Conservation (phyloP, 2,113 vertebrate genomes). For the Leptodactylus fuscus region DNA sequence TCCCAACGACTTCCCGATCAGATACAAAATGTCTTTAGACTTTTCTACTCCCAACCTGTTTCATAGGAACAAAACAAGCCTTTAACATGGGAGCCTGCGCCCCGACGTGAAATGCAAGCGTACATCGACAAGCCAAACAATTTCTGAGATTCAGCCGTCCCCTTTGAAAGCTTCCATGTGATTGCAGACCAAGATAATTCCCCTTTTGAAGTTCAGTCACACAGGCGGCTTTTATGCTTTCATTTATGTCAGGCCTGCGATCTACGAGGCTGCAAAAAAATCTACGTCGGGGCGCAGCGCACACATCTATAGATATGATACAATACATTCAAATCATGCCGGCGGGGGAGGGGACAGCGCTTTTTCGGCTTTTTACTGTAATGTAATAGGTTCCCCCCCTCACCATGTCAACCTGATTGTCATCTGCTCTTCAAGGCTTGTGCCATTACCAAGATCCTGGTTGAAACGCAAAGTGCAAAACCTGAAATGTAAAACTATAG, state of each 20-base stretch:
- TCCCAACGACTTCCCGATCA: slow-evolving; percentile 35
- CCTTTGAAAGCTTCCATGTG: slow-evolving; percentile 70
- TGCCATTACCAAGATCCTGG: slow-evolving; percentile 35
- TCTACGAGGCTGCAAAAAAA: slow-evolving; percentile 63
- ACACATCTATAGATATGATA: slow-evolving; percentile 52
- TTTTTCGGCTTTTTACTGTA: slow-evolving; percentile 39
- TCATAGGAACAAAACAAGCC: slow-evolving; percentile 70
- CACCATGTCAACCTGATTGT: slow-evolving; percentile 49
- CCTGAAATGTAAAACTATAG: slow-evolving; percentile 60
- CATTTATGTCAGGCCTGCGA: slow-evolving; percentile 64
- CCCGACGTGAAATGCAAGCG: slow-evolving; percentile 69
- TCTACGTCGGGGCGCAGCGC: slow-evolving; percentile 59
- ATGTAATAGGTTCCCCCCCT: slow-evolving; percentile 33
- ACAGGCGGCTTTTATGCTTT: slow-evolving; percentile 72
- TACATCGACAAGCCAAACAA: slow-evolving; percentile 69
- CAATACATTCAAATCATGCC: slow-evolving; percentile 21
- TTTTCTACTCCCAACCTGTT: slow-evolving; percentile 64
- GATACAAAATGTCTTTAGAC: slow-evolving; percentile 60
- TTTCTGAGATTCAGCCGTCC: slow-evolving; percentile 71
- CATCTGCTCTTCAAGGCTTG: slow-evolving; percentile 46
- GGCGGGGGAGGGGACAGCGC: not conserved
- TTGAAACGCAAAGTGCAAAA: not conserved
- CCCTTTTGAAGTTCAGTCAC: slow-evolving; percentile 72
- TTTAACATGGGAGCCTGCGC: slow-evolving; percentile 68
- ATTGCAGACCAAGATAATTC: slow-evolving; percentile 73